Evolutionary conservation across 2,797 vertebrate species (phyloP).

Genomic region (Arvicola amphibius): DNA sequence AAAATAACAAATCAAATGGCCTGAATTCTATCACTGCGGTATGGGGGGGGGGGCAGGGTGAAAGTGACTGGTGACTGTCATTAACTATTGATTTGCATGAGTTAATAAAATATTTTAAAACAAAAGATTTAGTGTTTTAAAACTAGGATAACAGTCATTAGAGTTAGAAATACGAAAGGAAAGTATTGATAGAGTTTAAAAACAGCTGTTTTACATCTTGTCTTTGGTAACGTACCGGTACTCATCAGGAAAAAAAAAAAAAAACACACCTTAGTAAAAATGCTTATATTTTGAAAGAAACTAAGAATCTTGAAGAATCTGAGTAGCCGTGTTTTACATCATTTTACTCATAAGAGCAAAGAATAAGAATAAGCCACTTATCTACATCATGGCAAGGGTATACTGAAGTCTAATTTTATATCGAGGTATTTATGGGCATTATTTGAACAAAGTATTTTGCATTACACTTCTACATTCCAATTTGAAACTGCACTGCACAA

Average conservation of each 20-base stretch:
- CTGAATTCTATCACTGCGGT: neutral
- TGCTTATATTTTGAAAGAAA: conserved; percentile 50
- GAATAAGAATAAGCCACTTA: conserved; percentile 21
- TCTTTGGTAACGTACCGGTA: neutral
- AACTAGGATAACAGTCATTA: neutral
- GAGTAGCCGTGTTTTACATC: conserved; percentile 1
- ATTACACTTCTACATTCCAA: conserved; percentile 33
- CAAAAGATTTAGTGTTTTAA: neutral
- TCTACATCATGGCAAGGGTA: conserved; percentile 68
- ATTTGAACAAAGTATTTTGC: conserved; percentile 48
- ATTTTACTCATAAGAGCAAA: conserved; percentile 38
- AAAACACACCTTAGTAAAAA: conserved; percentile 52
- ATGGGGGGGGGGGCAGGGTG: no score
- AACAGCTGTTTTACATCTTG: neutral
- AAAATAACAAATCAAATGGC: neutral
- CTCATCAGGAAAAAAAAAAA: conserved; percentile 29
- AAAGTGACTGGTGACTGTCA: neutral
- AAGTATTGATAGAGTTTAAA: neutral
- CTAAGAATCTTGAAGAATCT: conserved; percentile 19
- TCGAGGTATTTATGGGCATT: conserved; percentile 56
- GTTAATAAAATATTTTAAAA: neutral
- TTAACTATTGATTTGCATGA: neutral
- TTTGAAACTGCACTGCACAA: conserved; percentile 57
- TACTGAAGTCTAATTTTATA: conserved; percentile 67
- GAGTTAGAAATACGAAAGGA: neutral